Base-by-base conservation (phyloP, 2,888 invertebrate genomes). In the Cepaea hortensis region DNA sequence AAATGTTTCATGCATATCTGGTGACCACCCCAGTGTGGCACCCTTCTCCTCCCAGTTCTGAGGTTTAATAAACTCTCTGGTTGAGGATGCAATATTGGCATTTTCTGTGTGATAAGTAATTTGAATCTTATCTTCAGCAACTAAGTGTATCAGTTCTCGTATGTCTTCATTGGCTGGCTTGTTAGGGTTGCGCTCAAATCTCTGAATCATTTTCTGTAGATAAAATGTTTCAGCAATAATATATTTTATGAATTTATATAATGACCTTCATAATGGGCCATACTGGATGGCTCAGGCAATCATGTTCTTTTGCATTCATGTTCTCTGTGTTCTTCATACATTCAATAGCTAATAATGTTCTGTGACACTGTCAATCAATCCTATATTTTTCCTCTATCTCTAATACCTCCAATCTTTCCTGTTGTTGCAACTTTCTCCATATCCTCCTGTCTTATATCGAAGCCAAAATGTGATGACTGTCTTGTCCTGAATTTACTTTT, bases 21-120 rank as follows among this genome's bases (percentile, higher is more conserved):
- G 86, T 23, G 91, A 86, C 93, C 93, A 93, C n/a, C 91, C 89
- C 61, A 94, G 89, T 0, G 90, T 91, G 2, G 93, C 93, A 61
- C 94, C 94, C 89, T 94, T 94, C 88, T 94, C 94, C 70, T 94
- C 94, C 91, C 93, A 93, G 90, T 93, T 93, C 48, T 91, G 89
- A 20, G 94, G 94, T 89, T 94, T 94, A 73, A 93, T 89, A 90
- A 91, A 94, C 87, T 94, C 94, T 50, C 94, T 87, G 0, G 93
- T 94, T 7, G 94, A 94, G 9, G 94, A 92, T 0, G 94, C 93
- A 18, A 95, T 94, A 81, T 93, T 91, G 48, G 90, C 89, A 81
- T 93, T 92, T 87, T 94, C 94, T 5, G 93, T 93, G 89, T 95
- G 95, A 88, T 94, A 94, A 0, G 92, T 93, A 11, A 94, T 87